Conservation (phyloP, 2,113 vertebrate species). For the Protobothrops flavoviridis region DNA sequence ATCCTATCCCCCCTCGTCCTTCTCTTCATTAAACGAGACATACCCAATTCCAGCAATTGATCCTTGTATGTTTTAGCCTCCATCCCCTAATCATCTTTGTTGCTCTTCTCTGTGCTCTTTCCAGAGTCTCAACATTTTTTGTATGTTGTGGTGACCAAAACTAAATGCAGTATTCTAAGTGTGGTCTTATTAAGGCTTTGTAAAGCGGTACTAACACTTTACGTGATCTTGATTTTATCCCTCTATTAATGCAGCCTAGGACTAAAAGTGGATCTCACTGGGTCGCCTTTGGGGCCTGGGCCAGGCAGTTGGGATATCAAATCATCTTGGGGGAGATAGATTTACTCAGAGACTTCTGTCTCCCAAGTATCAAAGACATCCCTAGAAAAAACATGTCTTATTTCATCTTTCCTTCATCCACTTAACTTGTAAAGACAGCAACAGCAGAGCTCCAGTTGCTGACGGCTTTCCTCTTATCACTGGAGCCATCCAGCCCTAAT, state of each 20-base stretch:
- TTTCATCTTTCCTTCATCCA: constrained; percentile 3
- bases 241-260: neutral
- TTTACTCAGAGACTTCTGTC: neutral
- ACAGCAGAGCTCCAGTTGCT: neutral
- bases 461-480: constrained; percentile 6
- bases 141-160: too few species aligned
- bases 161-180: too few species aligned
- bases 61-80: too few species aligned
- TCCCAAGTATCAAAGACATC: neutral
- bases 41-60: too few species aligned
- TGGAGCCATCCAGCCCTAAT: neutral
- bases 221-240: neutral
- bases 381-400: constrained; percentile 8
- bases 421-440: neutral
- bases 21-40: too few species aligned
- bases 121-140: too few species aligned
- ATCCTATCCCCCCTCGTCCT: too few species aligned
- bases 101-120: too few species aligned
- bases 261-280: neutral
- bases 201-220: neutral
- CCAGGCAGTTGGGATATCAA: neutral
- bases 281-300: neutral
- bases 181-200: too few species aligned
- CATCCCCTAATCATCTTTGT: too few species aligned
- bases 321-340: neutral